Percentiles rank a stretch among this genome's conserved stretches.
Evolutionary conservation across 2,888 invertebrate species (phyloP).

Genomic region (Gastracanthus pulcherrimus): DNA sequence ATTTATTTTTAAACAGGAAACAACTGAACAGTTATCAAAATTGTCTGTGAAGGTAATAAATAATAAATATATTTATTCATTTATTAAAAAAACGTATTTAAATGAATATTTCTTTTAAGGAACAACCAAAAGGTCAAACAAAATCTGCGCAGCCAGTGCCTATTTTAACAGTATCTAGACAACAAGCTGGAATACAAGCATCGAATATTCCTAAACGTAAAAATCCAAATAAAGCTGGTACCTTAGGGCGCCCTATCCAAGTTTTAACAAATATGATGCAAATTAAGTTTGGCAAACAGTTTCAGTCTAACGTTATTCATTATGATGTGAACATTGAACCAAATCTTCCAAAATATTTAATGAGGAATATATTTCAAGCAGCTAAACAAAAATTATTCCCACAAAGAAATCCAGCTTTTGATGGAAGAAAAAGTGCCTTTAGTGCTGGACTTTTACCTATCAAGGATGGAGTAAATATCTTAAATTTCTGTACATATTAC

Average conservation of each 20-base stretch:
- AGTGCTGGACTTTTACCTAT: constrained; percentile 78
- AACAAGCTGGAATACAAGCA: background rate
- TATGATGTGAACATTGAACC: constrained; percentile 90
- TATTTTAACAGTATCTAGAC: background rate
- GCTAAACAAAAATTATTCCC: constrained; percentile 75
- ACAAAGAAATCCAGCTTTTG: constrained; percentile 82
- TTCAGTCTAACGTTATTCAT: constrained; percentile 83
- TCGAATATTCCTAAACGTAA: constrained; percentile 65
- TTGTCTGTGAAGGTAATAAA: background rate
- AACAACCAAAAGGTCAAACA: background rate
- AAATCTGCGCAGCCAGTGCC: background rate
- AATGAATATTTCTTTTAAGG: background rate
- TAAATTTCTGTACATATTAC: background rate
- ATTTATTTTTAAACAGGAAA: background rate
- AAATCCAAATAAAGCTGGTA: constrained; percentile 69
- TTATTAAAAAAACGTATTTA: no score
- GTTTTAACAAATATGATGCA: constrained; percentile 84
- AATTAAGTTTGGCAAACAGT: constrained; percentile 77
- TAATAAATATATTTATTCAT: no score
- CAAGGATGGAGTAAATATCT: constrained; percentile 21
- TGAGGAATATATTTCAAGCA: constrained; percentile 78
- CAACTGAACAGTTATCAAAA: background rate
- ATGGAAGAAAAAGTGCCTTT: constrained; percentile 86
- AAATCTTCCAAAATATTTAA: constrained; percentile 83
- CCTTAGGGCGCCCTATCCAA: constrained; percentile 75